Conservation (phyloP, 2,797 vertebrate genomes). For the Mus spretus region DNA sequence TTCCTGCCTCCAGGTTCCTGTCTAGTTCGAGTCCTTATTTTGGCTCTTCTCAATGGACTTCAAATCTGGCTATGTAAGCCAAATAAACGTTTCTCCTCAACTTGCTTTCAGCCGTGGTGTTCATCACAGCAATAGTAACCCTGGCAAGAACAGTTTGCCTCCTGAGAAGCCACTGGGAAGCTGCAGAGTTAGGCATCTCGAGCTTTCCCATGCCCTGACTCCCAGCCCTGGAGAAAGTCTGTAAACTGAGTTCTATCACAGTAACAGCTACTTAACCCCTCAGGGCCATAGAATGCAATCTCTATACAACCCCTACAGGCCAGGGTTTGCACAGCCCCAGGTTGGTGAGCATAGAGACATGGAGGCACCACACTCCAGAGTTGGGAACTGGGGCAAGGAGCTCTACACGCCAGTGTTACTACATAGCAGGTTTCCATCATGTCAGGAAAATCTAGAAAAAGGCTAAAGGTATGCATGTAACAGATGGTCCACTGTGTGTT, state of each 20-base stretch:
- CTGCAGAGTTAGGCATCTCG: neutral
- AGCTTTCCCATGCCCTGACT: too few species aligned
- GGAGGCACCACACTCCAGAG: neutral
- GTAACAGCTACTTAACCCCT: neutral
- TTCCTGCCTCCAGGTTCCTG: neutral
- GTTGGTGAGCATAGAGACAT: fast-evolving
- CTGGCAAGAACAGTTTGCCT: too few species aligned
- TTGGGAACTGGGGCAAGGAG: neutral
- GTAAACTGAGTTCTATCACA: too few species aligned
- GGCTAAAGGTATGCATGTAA: fast-evolving
- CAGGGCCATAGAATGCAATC: neutral
- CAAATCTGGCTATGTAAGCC: neutral
- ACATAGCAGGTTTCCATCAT: fast-evolving
- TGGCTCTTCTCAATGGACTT: neutral
- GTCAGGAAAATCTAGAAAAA: too few species aligned
- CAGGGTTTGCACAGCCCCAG: too few species aligned
- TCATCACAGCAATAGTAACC: neutral
- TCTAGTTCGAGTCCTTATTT: neutral
- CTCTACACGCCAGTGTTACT: fast-evolving
- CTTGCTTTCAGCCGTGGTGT: neutral
- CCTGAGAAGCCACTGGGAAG: neutral
- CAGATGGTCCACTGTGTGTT: too few species aligned
- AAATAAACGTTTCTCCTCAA: neutral
- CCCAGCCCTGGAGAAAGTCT: neutral
- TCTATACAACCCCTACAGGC: neutral